Conservation (phyloP, 2,888 invertebrate species). For the Platycnemis pennipes region DNA sequence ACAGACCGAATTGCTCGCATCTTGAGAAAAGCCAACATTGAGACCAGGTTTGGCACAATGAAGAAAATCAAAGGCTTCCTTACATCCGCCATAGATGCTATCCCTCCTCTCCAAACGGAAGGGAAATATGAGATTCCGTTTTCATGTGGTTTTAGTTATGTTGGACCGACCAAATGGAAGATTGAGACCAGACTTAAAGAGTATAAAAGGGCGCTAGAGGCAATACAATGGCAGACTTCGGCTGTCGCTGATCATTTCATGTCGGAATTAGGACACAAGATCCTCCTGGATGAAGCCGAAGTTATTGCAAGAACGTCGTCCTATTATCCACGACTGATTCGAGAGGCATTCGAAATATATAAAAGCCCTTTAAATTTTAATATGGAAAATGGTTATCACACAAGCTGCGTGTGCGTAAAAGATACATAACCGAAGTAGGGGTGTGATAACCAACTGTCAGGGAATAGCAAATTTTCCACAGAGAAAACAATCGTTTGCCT, state of each 20-base stretch:
- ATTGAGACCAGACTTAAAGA: not conserved
- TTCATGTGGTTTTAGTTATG: not conserved
- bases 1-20: not conserved
- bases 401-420: too few relatives aligned
- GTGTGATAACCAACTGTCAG: too few relatives aligned
- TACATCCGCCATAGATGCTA: not conserved
- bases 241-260: not conserved
- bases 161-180: not conserved
- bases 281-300: not conserved
- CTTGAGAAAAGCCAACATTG: not conserved
- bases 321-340: too few relatives aligned
- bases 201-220: not conserved
- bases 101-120: too few relatives aligned
- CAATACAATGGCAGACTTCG: not conserved
- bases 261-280: not conserved
- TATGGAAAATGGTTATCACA: too few relatives aligned
- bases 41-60: not conserved
- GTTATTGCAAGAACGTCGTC: not conserved
- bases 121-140: too few relatives aligned
- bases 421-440: too few relatives aligned
- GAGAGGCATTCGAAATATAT: too few relatives aligned
- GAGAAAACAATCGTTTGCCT: too few relatives aligned
- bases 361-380: too few relatives aligned
- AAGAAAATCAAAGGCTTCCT: not conserved
- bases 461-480: too few relatives aligned